phyloP scores from a whole-genome alignment of 2,797 vertebrate species.

The Channallabes apus region DNA sequence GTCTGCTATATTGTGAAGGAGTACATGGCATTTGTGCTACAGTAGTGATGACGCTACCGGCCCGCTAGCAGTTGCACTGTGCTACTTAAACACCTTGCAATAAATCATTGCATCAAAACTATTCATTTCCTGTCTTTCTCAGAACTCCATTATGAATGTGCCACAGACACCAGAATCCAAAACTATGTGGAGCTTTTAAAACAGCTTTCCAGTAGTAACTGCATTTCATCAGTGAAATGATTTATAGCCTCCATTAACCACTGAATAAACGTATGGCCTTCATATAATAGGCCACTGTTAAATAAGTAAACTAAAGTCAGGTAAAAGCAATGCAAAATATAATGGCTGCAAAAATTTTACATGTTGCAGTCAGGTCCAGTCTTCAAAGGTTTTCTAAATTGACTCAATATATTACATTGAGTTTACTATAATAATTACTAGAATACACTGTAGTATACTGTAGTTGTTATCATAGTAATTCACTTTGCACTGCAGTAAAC shows the following conservation, averaged over 20 bases:
- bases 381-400: background rate
- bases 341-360: background rate
- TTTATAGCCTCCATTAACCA: constrained; percentile 54
- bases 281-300: constrained; percentile 34
- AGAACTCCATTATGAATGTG: constrained; percentile 43
- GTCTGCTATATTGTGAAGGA: constrained; percentile 31
- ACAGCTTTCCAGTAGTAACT: constrained; percentile 47
- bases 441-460: too few species aligned
- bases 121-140: constrained; percentile 42
- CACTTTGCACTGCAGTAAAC: too few species aligned
- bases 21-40: constrained; percentile 23
- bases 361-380: background rate
- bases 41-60: constrained; percentile 40
- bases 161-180: constrained; percentile 33
- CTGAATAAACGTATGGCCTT: constrained; percentile 49
- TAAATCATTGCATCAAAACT: constrained; percentile 53
- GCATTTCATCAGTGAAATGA: constrained; percentile 56
- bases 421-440: too few species aligned
- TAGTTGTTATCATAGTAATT: too few species aligned
- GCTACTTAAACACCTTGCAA: constrained; percentile 36
- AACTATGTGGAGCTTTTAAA: constrained; percentile 45
- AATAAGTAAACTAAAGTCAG: constrained; percentile 43
- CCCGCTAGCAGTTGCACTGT: constrained; percentile 47
- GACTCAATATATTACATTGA: too few species aligned
- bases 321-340: constrained; percentile 30